Evolutionary conservation across 23 tunicate genomes (phyloP).

Genomic region (Styela clava): DNA sequence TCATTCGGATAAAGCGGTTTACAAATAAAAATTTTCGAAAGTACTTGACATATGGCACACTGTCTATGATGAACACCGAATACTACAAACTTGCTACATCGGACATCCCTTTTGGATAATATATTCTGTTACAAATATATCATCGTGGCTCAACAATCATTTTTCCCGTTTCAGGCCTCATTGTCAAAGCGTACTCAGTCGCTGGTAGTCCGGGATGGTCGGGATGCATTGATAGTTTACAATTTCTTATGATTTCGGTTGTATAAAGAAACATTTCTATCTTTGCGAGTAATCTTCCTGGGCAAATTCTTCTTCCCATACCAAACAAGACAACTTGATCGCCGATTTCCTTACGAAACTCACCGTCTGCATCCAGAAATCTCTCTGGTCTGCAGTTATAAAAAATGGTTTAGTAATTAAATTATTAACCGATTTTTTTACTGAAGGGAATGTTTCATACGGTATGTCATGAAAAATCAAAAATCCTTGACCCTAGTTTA

Average conservation of each 20-base stretch:
- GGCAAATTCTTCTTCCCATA: slow-evolving; percentile 58
- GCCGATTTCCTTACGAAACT: slow-evolving; percentile 29
- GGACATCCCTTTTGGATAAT: too few species aligned
- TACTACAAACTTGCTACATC: too few species aligned
- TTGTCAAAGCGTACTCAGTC: slow-evolving; percentile 25
- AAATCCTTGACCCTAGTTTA: too few species aligned
- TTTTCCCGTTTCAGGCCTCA: slow-evolving; percentile 29
- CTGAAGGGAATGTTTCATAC: too few species aligned
- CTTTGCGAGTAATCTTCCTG: slow-evolving; percentile 47
- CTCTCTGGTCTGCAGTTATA: slow-evolving; percentile 40
- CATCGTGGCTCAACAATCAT: slow-evolving; percentile 16
- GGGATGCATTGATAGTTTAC: slow-evolving; percentile 17
- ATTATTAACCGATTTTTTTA: too few species aligned
- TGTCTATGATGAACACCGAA: too few species aligned
- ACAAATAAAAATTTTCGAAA: too few species aligned
- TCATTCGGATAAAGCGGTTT: too few species aligned
- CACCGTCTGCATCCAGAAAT: slow-evolving; percentile 29
- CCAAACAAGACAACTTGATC: slow-evolving; percentile 56
- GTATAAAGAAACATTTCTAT: slow-evolving; percentile 44
- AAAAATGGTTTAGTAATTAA: too few species aligned
- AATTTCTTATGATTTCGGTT: slow-evolving; percentile 15
- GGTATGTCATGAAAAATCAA: too few species aligned
- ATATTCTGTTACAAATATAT: too few species aligned
- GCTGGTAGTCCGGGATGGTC: slow-evolving; percentile 36
- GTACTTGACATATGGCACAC: too few species aligned